These are phyloP conservation scores for Chelonus insularis DNA, from an alignment of 1,140 invertebrate species.

Conservation along the genomic window DNA sequence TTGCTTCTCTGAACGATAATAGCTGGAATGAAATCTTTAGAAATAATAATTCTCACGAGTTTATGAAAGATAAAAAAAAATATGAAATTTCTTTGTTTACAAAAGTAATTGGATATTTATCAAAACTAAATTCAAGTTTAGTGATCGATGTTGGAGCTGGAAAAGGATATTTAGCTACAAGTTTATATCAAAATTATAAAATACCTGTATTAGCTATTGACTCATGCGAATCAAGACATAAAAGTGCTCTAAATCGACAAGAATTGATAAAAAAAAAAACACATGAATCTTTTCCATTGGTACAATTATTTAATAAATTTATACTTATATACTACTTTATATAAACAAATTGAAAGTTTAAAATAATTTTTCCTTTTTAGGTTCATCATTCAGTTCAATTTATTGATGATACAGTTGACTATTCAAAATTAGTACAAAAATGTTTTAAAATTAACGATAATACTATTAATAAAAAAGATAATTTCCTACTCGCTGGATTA, in stretches of 20 bases:
- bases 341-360: no score
- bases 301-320: constrained; percentile 21
- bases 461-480: constrained; percentile 20
- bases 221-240: constrained; percentile 67
- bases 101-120: constrained; percentile 43
- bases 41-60: constrained; percentile 38
- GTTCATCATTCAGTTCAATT: constrained; percentile 43
- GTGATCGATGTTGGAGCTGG: constrained; percentile 86
- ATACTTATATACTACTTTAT: no score
- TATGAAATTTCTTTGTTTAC: constrained; percentile 75
- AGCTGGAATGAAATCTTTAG: constrained; percentile 1
- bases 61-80: constrained; percentile 80
- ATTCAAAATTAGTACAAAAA: constrained; percentile 54
- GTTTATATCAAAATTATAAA: constrained; percentile 70
- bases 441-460: constrained; percentile 56
- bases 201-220: constrained; percentile 80
- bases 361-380: constrained; percentile 37
- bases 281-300: constrained; percentile 32
- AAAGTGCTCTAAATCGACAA: constrained; percentile 66
- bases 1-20: not conserved
- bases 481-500: constrained; percentile 72
- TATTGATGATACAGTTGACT: constrained; percentile 58
- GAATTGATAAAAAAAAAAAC: constrained; percentile 62
- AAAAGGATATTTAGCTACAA: constrained; percentile 79
- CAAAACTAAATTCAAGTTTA: constrained; percentile 32